Percentiles rank a stretch among this genome's conserved stretches.
phyloP scores from a whole-genome alignment of 2,888 invertebrate species.

The Microplitis deprimator region DNA sequence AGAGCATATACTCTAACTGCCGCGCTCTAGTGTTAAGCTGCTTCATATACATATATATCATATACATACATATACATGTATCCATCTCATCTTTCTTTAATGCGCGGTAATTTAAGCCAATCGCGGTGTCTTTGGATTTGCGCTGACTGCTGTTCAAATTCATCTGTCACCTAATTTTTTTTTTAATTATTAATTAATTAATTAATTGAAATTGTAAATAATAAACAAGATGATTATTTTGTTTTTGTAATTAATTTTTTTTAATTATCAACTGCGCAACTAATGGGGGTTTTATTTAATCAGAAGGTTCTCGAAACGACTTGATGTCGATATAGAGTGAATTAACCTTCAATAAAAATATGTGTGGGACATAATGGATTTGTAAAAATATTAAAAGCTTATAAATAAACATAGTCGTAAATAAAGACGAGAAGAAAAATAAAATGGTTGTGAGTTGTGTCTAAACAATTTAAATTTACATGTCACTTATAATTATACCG shows the following conservation, averaged over 20 bases:
- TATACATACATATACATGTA: neutral
- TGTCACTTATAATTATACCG: neutral
- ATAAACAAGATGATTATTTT: too few relatives aligned
- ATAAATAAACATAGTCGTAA: neutral
- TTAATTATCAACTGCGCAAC: too few relatives aligned
- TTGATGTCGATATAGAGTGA: neutral
- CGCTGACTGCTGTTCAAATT: neutral
- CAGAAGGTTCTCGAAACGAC: neutral
- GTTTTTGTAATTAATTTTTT: too few relatives aligned
- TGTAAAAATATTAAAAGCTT: neutral
- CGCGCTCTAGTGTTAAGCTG: constrained; percentile 47
- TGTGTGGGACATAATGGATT: neutral
- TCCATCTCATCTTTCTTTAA: constrained; percentile 19
- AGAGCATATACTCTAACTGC: constrained; percentile 68
- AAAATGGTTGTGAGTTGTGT: neutral
- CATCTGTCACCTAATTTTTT: neutral
- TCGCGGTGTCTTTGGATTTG: neutral
- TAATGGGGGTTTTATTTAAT: too few relatives aligned
- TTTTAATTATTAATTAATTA: too few relatives aligned
- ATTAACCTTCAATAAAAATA: constrained; percentile 1
- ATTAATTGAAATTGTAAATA: too few relatives aligned
- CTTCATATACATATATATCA: constrained; percentile 31
- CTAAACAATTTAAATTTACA: neutral
- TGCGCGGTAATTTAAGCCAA: neutral
- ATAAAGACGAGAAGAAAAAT: neutral